Percentiles rank a stretch among this genome's conserved stretches.
phyloP scores from a whole-genome alignment of 2,888 invertebrate genomes.

The Rambutsinella grinnellia region DNA sequence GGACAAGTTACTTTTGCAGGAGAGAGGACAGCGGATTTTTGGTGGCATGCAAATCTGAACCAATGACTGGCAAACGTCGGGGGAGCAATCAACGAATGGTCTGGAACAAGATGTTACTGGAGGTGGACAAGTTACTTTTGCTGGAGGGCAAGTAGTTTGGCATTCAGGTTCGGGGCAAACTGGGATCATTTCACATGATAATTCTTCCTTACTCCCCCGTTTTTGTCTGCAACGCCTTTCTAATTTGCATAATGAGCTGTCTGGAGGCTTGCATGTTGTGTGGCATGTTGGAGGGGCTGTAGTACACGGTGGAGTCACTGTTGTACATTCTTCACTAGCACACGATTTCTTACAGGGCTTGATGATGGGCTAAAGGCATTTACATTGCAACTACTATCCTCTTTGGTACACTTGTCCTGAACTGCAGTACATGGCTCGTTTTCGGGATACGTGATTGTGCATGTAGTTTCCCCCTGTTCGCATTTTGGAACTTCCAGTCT shows the following conservation, averaged over 20 bases:
- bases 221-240: neutral
- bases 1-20: too few species aligned
- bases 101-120: slow-evolving; percentile 3
- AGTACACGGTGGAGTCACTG: neutral
- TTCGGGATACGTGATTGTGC: too few species aligned
- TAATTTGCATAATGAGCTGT: neutral
- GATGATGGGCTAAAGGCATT: neutral
- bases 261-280: neutral
- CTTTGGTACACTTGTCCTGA: neutral
- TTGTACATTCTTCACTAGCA: neutral
- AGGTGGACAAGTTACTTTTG: neutral
- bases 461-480: too few species aligned
- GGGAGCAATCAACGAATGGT: slow-evolving; percentile 32
- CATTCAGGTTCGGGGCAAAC: neutral
- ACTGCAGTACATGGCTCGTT: slow-evolving; percentile 1
- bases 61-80: slow-evolving; percentile 9
- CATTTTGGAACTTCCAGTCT: neutral
- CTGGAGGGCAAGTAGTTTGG: slow-evolving; percentile 6
- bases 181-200: neutral
- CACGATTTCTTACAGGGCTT: slow-evolving; percentile 30
- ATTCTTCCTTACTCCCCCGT: neutral
- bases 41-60: slow-evolving; percentile 19
- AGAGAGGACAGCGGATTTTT: too few species aligned
- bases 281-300: neutral
- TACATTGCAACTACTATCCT: neutral